Evolutionary conservation across 1,140 invertebrate genomes (phyloP).

Genomic region (Zaprionus taronus): DNA sequence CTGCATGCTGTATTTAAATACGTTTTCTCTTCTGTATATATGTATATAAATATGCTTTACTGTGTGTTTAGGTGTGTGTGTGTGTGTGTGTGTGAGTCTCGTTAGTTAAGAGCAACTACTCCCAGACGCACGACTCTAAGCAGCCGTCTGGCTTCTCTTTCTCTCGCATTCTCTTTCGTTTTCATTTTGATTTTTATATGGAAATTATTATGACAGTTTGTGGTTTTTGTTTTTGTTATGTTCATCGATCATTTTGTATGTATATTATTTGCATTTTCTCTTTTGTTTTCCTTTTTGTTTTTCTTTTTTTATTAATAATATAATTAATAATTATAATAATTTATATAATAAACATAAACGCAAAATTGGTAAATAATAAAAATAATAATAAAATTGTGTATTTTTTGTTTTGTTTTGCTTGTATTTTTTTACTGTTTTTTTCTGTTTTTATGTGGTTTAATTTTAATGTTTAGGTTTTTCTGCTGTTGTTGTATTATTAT

Average conservation of each 20-base stretch:
- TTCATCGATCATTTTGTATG: conserved; percentile 52
- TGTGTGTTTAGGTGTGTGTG: conserved; percentile 42
- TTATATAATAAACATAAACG: conserved; percentile 83
- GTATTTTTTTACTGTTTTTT: conserved; percentile 57
- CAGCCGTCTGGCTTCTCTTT: conserved; percentile 35
- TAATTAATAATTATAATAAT: conserved; percentile 83
- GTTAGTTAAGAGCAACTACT: conserved; percentile 58
- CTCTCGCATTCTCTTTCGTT: not conserved
- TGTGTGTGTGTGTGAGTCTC: conserved; percentile 56
- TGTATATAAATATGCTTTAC: conserved; percentile 38
- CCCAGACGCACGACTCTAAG: conserved; percentile 42
- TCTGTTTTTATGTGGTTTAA: conserved; percentile 52
- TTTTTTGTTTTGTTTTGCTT: conserved; percentile 51
- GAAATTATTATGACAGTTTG: conserved; percentile 44
- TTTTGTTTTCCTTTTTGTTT: conserved; percentile 46
- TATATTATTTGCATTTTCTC: conserved; percentile 66
- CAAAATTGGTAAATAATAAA: conserved; percentile 83
- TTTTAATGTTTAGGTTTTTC: conserved; percentile 40
- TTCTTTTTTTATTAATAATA: conserved; percentile 77
- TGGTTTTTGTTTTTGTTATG: conserved; percentile 36
- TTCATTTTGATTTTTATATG: conserved; percentile 19
- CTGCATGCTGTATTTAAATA: conserved; percentile 47
- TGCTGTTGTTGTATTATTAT: conserved; percentile 16
- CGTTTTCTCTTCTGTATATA: conserved; percentile 52
- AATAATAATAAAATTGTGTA: conserved; percentile 80